Evolutionary conservation across 2,113 vertebrate species (phyloP).

Genomic region (Oenanthe melanoleuca): DNA sequence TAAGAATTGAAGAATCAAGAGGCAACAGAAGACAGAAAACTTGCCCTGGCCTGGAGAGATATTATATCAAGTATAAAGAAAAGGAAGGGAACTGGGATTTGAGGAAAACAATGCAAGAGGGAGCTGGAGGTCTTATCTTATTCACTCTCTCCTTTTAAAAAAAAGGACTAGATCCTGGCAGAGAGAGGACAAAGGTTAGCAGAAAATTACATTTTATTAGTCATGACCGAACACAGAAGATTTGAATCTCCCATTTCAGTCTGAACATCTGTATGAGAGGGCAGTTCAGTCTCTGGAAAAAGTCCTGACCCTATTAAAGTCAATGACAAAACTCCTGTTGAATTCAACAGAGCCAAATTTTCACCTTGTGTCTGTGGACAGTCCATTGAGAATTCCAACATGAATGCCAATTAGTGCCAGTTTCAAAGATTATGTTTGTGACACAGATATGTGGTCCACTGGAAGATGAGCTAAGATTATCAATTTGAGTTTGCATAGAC

Average conservation of each 20-base stretch:
- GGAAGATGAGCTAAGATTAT: conserved; percentile 32
- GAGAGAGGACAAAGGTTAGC: background rate
- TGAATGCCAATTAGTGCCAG: conserved; percentile 63
- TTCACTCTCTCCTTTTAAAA: background rate
- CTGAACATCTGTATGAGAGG: conserved; percentile 8
- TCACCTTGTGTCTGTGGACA: conserved; percentile 29
- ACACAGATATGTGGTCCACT: background rate
- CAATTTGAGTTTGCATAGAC: conserved; percentile 11
- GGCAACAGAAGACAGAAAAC: background rate
- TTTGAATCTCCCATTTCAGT: conserved; percentile 4
- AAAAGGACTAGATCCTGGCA: background rate
- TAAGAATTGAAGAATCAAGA: background rate
- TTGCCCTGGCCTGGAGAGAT: background rate
- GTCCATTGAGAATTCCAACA: conserved; percentile 44
- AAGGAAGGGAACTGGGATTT: background rate
- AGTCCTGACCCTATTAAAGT: conserved; percentile 56
- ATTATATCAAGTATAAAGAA: background rate
- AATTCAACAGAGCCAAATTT: conserved; percentile 32
- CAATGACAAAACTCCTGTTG: conserved; percentile 43
- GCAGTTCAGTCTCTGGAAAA: conserved; percentile 4
- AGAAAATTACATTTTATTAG: background rate
- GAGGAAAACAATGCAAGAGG: background rate
- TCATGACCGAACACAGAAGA: background rate
- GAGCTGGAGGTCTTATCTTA: background rate
- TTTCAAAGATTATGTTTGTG: conserved; percentile 49